Conservation (phyloP, 2,797 vertebrate genomes). For the Chaenodraco wilsoni region DNA sequence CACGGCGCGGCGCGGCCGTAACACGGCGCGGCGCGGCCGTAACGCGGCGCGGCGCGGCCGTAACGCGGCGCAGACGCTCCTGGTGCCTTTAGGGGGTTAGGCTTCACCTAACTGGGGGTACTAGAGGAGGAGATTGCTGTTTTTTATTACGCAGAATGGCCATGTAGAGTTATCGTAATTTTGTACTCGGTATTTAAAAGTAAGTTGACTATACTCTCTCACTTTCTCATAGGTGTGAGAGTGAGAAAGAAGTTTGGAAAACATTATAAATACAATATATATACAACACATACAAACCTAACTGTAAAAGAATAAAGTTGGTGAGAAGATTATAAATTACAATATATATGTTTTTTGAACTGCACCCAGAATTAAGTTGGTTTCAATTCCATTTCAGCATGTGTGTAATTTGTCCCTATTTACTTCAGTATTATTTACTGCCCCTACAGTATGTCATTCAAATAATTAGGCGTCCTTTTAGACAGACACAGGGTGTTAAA, state of each 20-base stretch:
- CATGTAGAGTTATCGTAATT: not conserved
- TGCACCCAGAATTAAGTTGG: not conserved
- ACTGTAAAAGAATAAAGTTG: not conserved
- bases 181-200: not conserved
- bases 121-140: not conserved
- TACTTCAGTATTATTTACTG: no score
- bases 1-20: no score
- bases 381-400: not conserved
- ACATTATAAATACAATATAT: not conserved
- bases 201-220: not conserved
- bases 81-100: no score
- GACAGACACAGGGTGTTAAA: no score
- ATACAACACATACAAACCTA: not conserved
- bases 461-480: no score
- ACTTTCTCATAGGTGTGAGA: not conserved
- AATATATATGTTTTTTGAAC: no score
- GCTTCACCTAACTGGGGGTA: constrained; percentile 5
- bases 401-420: no score
- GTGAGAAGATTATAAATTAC: not conserved
- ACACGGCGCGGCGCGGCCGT: no score
- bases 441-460: no score
- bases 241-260: not conserved
- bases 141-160: constrained; percentile 3
- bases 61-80: no score
- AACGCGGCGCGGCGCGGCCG: no score